Percentiles rank a stretch among this genome's conserved stretches.
Evolutionary conservation across 2,113 vertebrate genomes (phyloP).

Genomic region (Lagopus muta): DNA sequence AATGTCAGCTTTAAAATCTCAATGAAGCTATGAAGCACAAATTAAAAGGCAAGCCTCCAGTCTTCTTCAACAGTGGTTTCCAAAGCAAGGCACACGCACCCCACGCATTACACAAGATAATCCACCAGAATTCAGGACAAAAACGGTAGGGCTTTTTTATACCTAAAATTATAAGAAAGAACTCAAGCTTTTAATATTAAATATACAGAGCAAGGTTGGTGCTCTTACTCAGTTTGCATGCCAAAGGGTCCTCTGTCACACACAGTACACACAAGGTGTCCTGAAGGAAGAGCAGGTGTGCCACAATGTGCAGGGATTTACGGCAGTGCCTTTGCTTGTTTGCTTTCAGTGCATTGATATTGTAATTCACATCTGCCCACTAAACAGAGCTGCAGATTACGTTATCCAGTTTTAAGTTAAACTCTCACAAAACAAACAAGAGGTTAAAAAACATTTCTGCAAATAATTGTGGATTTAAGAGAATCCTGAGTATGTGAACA

Average conservation of each 20-base stretch:
- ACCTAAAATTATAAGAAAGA: not conserved
- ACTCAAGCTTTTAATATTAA: not conserved
- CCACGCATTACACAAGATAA: not conserved
- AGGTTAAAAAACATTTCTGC: not conserved
- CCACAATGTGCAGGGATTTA: fast-evolving
- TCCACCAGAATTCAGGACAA: not conserved
- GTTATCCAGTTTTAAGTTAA: not conserved
- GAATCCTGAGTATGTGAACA: not conserved
- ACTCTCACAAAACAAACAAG: not conserved
- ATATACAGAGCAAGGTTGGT: not conserved
- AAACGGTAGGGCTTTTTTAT: not conserved
- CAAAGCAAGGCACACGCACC: not conserved
- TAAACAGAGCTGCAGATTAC: not conserved
- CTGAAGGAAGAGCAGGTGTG: not conserved
- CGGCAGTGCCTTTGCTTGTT: not conserved
- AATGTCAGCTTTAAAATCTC: not conserved
- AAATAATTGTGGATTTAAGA: not conserved
- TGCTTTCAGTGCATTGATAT: not conserved
- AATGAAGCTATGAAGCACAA: not conserved
- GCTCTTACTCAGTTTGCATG: fast-evolving
- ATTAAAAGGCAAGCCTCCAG: not conserved
- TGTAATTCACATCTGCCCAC: not conserved
- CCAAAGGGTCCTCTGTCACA: not conserved
- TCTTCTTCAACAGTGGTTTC: not conserved
- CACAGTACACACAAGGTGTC: fast-evolving